These are phyloP conservation scores for Cyclopterus lumpus DNA, from an alignment of 2,797 vertebrate genomes.

Conservation along the genomic window DNA sequence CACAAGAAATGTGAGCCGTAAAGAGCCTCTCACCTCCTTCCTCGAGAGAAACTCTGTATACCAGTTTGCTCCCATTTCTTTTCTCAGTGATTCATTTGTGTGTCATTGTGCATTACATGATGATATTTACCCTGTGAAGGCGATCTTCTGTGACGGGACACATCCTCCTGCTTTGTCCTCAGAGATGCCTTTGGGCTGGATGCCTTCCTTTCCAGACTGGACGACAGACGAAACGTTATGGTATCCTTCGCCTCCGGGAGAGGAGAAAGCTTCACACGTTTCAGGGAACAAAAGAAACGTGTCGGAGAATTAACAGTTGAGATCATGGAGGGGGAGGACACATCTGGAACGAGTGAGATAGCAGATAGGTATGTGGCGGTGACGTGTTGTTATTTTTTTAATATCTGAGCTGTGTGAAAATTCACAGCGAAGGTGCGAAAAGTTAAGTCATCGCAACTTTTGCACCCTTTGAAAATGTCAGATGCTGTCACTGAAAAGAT, in stretches of 20 bases:
- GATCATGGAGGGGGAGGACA: not conserved
- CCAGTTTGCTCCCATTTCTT: not conserved
- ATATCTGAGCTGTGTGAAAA: slow-evolving; percentile 26
- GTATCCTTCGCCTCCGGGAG: slow-evolving; percentile 81
- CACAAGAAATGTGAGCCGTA: slow-evolving; percentile 2
- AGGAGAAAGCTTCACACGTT: slow-evolving; percentile 31
- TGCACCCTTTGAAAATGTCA: slow-evolving; percentile 18
- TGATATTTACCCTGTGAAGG: slow-evolving; percentile 68
- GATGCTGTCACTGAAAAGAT: slow-evolving; percentile 1
- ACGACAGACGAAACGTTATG: slow-evolving; percentile 86
- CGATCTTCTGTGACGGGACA: slow-evolving; percentile 68
- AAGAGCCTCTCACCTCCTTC: not conserved
- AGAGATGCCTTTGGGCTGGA: slow-evolving; percentile 54
- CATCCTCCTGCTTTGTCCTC: slow-evolving; percentile 64
- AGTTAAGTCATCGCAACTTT: slow-evolving; percentile 24
- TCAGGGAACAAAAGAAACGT: slow-evolving; percentile 12
- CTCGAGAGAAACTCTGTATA: slow-evolving; percentile 6
- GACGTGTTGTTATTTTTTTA: slow-evolving; percentile 20
- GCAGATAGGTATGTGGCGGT: not conserved
- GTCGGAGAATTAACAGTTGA: slow-evolving; percentile 11
- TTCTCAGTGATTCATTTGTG: slow-evolving; percentile 13
- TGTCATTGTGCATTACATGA: slow-evolving; percentile 17
- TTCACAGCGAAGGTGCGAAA: slow-evolving; percentile 35
- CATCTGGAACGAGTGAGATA: slow-evolving; percentile 10
- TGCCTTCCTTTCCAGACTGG: slow-evolving; percentile 70